phyloP scores from a whole-genome alignment of 2,797 vertebrate species.

The Pampus argenteus region DNA sequence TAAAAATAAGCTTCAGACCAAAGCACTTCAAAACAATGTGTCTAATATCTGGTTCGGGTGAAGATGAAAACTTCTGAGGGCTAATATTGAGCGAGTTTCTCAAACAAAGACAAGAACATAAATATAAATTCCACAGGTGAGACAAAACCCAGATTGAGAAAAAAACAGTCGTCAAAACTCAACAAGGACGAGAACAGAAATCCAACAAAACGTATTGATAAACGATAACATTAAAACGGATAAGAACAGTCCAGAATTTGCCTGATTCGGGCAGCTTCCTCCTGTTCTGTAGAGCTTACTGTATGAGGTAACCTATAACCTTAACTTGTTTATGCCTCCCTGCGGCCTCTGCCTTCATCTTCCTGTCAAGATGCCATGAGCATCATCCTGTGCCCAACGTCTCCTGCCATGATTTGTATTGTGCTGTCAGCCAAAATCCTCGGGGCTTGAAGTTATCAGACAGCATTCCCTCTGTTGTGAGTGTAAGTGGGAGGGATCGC shows the following conservation, averaged over 20 bases:
- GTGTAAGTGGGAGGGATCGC: slow-evolving; percentile 37
- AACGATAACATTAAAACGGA: background rate
- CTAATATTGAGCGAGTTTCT: slow-evolving; percentile 14
- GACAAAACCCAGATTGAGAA: slow-evolving; percentile 37
- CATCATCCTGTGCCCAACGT: slow-evolving; percentile 4
- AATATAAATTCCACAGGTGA: slow-evolving; percentile 53
- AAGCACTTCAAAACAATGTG: slow-evolving; percentile 2
- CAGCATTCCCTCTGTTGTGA: slow-evolving; percentile 21
- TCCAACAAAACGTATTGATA: background rate
- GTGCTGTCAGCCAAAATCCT: slow-evolving; percentile 42
- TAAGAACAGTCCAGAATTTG: background rate
- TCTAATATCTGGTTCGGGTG: slow-evolving; percentile 19
- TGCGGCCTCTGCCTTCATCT: background rate
- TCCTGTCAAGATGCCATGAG: slow-evolving; percentile 9
- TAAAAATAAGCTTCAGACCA: too few species aligned
- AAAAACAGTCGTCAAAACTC: slow-evolving; percentile 9
- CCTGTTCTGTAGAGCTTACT: background rate
- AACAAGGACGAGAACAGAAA: slow-evolving; percentile 11
- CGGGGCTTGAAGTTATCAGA: slow-evolving; percentile 28
- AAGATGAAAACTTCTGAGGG: slow-evolving; percentile 1
- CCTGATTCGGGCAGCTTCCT: background rate
- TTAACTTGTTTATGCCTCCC: slow-evolving; percentile 11
- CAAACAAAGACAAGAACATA: slow-evolving; percentile 37
- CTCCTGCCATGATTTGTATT: slow-evolving; percentile 22
- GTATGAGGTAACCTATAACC: slow-evolving; percentile 25